Evolutionary conservation across 1,140 invertebrate species (phyloP).

Genomic region (Anastrepha obliqua): DNA sequence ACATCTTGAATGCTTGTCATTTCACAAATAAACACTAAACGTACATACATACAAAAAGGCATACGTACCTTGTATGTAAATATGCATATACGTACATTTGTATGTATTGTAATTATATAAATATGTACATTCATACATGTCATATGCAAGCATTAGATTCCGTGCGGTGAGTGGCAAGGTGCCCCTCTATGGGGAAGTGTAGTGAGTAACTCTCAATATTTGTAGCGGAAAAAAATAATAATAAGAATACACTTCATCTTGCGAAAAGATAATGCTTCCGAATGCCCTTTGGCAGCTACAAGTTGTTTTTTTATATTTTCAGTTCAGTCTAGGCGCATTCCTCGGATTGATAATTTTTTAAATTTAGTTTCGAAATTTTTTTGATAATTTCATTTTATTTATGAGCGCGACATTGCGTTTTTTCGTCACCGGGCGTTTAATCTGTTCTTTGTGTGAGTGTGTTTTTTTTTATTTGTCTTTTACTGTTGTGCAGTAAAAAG

Average conservation of each 20-base stretch:
- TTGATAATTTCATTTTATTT: not conserved
- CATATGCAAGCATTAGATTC: slow-evolving; percentile 9
- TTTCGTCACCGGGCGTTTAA: too few species aligned
- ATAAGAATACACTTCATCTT: not conserved
- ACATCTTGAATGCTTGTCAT: slow-evolving; percentile 55
- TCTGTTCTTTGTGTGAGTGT: too few species aligned
- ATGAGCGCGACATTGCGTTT: not conserved
- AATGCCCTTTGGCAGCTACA: too few species aligned
- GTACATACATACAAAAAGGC: not conserved
- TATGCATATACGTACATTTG: not conserved
- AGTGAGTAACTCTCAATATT: not conserved
- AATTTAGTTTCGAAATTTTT: not conserved
- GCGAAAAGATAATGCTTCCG: too few species aligned
- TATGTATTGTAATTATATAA: not conserved
- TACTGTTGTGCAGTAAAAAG: not conserved
- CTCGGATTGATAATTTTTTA: too few species aligned
- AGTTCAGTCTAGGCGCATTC: too few species aligned
- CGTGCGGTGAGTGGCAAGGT: not conserved
- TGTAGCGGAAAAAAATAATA: not conserved
- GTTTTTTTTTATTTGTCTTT: not conserved
- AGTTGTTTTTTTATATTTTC: too few species aligned
- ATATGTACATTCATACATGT: not conserved
- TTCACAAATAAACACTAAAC: slow-evolving; percentile 57
- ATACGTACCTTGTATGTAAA: not conserved
- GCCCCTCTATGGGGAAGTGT: not conserved